A percentile compares a stretch with the other conserved stretches of the same genome.
phyloP scores from a whole-genome alignment of 2,797 vertebrate species.

The Ceryle rudis region DNA sequence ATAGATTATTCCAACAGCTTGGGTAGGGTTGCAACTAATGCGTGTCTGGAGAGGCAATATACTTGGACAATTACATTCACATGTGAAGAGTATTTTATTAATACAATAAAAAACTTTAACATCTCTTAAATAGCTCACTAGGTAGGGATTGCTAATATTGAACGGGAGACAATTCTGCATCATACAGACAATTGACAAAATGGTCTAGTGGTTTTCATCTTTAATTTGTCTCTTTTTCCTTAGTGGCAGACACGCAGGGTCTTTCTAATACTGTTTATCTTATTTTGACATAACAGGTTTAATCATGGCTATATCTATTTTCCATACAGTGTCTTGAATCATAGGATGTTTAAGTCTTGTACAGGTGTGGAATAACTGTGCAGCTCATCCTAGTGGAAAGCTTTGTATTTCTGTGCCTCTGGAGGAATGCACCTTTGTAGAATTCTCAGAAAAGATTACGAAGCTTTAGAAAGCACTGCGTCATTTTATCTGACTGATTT shows the following conservation, averaged over 20 bases:
- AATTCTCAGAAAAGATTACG: neutral
- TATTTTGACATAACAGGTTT: constrained; percentile 12
- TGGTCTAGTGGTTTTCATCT: neutral
- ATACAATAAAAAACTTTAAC: neutral
- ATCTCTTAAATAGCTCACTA: neutral
- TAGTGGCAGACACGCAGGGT: neutral
- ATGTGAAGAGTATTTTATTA: neutral
- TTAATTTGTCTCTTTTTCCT: constrained; percentile 2
- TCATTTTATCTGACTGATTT: neutral
- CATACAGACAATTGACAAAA: neutral
- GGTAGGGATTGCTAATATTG: neutral
- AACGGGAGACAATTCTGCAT: neutral
- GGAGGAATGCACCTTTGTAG: neutral
- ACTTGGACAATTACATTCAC: neutral
- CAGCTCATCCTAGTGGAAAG: neutral
- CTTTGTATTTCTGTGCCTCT: neutral
- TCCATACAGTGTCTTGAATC: neutral
- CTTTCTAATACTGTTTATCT: neutral
- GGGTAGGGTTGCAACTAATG: neutral
- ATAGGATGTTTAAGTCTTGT: neutral
- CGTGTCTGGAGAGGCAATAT: neutral
- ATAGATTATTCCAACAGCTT: neutral
- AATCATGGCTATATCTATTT: neutral
- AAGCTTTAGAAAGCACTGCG: neutral
- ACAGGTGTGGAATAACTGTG: neutral